Evolutionary conservation across 2,888 invertebrate species (phyloP).

Genomic region (Hedya salicella): DNA sequence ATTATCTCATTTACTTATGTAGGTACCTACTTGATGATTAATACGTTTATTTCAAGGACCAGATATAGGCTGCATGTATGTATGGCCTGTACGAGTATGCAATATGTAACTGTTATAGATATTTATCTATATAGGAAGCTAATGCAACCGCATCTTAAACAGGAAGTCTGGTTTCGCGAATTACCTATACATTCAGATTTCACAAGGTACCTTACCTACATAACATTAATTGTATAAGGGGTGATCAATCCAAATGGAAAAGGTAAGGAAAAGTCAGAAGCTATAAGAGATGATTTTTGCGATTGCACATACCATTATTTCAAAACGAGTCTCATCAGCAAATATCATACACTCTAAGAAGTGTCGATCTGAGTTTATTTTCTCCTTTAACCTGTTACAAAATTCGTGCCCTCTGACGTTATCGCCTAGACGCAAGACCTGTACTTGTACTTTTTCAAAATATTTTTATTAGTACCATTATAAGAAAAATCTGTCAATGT

Average conservation of each 20-base stretch:
- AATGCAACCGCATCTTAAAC: no score
- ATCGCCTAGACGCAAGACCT: constrained; percentile 12
- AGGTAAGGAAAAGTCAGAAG: no score
- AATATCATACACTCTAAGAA: constrained; percentile 3
- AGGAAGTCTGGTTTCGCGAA: no score
- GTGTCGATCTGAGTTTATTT: constrained; percentile 13
- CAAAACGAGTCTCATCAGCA: constrained; percentile 9
- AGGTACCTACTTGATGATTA: constrained; percentile 15
- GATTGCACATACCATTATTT: constrained; percentile 18
- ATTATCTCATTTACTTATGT: neutral
- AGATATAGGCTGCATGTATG: no score
- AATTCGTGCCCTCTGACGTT: constrained; percentile 12
- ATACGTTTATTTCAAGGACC: neutral
- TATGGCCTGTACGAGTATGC: no score
- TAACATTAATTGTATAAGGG: no score
- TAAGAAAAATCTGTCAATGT: constrained; percentile 7
- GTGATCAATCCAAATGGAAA: no score
- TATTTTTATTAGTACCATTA: neutral
- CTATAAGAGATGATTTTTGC: constrained; percentile 16
- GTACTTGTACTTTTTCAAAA: constrained; percentile 15
- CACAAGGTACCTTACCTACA: no score
- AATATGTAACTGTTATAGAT: no score
- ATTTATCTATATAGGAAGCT: no score
- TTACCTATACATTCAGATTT: no score
- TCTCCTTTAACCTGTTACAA: constrained; percentile 14